phyloP scores from a whole-genome alignment of 2,888 invertebrate species.

The Hoplodrina ambigua region DNA sequence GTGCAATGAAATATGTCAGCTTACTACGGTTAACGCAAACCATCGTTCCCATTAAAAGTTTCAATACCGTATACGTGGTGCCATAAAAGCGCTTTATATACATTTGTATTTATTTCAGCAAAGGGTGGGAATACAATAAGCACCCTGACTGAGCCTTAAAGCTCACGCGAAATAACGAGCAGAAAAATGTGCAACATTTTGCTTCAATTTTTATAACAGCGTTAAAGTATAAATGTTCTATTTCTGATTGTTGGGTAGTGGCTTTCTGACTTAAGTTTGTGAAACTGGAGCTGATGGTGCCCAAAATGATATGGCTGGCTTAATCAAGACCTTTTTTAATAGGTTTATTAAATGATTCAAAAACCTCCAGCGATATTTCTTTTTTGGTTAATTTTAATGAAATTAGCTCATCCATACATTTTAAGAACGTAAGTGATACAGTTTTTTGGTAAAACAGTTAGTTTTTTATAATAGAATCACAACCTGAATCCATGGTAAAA shows the following conservation, averaged over 20 bases:
- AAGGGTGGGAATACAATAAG: slow-evolving; percentile 26
- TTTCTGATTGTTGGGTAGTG: neutral
- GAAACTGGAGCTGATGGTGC: too few species aligned
- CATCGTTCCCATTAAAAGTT: slow-evolving; percentile 28
- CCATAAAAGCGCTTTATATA: slow-evolving; percentile 13
- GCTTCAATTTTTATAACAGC: neutral
- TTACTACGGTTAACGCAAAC: slow-evolving; percentile 9
- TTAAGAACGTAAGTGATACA: too few species aligned
- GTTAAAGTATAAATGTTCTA: neutral
- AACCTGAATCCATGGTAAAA: too few species aligned
- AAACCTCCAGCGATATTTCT: too few species aligned
- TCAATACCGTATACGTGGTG: slow-evolving; percentile 14
- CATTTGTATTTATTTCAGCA: slow-evolving; percentile 28
- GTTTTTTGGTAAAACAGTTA: too few species aligned
- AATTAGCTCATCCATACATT: too few species aligned
- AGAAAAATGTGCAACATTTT: slow-evolving; percentile 3
- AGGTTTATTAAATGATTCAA: too few species aligned
- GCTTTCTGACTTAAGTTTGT: neutral
- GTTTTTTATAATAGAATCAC: too few species aligned
- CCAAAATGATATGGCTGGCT: neutral
- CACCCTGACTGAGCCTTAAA: slow-evolving; percentile 18
- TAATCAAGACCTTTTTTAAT: too few species aligned
- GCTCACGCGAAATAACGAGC: slow-evolving; percentile 30
- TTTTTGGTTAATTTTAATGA: too few species aligned
- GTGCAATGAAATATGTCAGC: slow-evolving; percentile 1